Evolutionary conservation across 1,140 invertebrate genomes (phyloP).

Genomic region (Leptoteleia sp.): DNA sequence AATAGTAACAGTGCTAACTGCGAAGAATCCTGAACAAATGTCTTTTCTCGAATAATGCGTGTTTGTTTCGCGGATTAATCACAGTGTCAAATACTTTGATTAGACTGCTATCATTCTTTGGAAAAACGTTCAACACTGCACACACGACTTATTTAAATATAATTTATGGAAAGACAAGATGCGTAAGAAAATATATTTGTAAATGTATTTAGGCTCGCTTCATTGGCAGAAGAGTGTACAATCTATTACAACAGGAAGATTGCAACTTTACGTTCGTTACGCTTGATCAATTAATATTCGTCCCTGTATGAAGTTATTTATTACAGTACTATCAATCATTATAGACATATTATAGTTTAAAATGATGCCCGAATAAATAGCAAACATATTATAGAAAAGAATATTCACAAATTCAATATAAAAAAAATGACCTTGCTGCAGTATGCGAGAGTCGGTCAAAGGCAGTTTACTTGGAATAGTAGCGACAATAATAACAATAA

Average conservation of each 20-base stretch:
- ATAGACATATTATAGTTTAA: too few relatives aligned
- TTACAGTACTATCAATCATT: too few relatives aligned
- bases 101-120: constrained; percentile 60
- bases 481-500: too few relatives aligned
- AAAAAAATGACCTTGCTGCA: too few relatives aligned
- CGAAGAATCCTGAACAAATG: constrained; percentile 47
- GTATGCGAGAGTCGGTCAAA: too few relatives aligned
- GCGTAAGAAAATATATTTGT: constrained; percentile 67
- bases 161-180: constrained; percentile 63
- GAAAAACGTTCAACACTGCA: constrained; percentile 57
- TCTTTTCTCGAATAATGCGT: constrained; percentile 17
- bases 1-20: constrained; percentile 54
- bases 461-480: too few relatives aligned
- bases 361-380: too few relatives aligned
- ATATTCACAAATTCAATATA: too few relatives aligned
- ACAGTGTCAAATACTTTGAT: constrained; percentile 63
- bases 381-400: too few relatives aligned
- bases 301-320: too few relatives aligned
- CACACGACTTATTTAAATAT: constrained; percentile 56
- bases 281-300: constrained; percentile 22
- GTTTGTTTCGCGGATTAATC: constrained; percentile 43
- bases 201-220: constrained; percentile 60
- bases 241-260: constrained; percentile 58
- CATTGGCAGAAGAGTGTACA: constrained; percentile 54
- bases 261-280: constrained; percentile 46